Percentiles rank a stretch among this genome's conserved stretches.
Conservation (phyloP, 1,140 invertebrate genomes). For the Zaprionus ghesquierei region DNA sequence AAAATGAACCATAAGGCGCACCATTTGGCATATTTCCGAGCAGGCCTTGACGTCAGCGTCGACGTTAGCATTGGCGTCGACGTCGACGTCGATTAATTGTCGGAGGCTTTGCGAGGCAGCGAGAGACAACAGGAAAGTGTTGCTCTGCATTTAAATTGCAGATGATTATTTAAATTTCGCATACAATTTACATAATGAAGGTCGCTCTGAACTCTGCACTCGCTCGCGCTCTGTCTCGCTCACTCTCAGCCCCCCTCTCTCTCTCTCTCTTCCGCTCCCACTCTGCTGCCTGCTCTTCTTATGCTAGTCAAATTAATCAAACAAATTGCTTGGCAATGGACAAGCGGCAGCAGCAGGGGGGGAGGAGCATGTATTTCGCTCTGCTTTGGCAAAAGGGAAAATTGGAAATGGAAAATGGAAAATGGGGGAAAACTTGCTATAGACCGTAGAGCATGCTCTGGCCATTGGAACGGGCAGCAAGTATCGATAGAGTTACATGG, state of each 20-base stretch:
- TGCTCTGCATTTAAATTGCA: slow-evolving; percentile 80
- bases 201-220: slow-evolving; percentile 33
- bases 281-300: too few relatives aligned
- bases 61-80: slow-evolving; percentile 6
- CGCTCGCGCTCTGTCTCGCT: neutral
- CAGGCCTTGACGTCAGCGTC: slow-evolving; percentile 9
- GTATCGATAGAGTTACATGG: too few relatives aligned
- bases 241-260: neutral
- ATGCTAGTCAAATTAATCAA: slow-evolving; percentile 71
- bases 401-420: slow-evolving; percentile 9
- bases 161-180: slow-evolving; percentile 80
- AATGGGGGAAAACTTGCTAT: neutral
- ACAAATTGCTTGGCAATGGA: slow-evolving; percentile 71
- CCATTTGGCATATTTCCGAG: slow-evolving; percentile 74
- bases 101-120: slow-evolving; percentile 43
- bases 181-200: slow-evolving; percentile 81
- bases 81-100: slow-evolving; percentile 67
- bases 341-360: neutral
- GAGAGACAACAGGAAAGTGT: slow-evolving; percentile 49
- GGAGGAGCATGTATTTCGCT: neutral
- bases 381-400: slow-evolving; percentile 4
- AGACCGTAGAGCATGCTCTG: neutral
- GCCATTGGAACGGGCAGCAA: neutral
- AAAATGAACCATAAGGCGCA: slow-evolving; percentile 74
- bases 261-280: neutral